Evolutionary conservation across 2,888 invertebrate species (phyloP).

Genomic region (Tuta absoluta): DNA sequence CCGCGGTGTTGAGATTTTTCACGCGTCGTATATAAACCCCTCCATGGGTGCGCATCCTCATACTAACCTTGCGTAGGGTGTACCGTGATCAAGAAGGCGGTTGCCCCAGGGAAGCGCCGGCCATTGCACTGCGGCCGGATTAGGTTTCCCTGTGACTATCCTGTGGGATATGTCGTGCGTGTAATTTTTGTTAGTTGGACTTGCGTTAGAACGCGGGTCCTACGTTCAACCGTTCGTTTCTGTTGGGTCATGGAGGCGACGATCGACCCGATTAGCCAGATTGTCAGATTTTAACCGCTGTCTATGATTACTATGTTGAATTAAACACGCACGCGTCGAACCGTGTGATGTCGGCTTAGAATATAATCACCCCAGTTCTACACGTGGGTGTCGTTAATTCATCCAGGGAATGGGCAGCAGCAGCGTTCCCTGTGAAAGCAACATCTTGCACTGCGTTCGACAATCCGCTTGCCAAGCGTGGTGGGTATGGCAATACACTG

Average conservation of each 20-base stretch:
- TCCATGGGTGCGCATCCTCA: constrained; percentile 35
- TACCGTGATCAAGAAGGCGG: constrained; percentile 86
- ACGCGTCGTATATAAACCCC: constrained; percentile 44
- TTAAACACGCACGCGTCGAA: too few species aligned
- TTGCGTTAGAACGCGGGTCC: constrained; percentile 83
- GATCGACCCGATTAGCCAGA: too few species aligned
- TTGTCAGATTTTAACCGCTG: too few species aligned
- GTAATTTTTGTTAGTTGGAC: constrained; percentile 84
- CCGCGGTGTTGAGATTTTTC: constrained; percentile 58
- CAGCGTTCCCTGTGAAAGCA: too few species aligned
- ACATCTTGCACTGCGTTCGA: too few species aligned
- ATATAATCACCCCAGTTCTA: too few species aligned
- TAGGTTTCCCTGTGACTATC: constrained; percentile 82
- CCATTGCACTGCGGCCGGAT: constrained; percentile 85
- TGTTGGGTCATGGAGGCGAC: not conserved
- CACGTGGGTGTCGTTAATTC: too few species aligned
- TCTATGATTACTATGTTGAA: too few species aligned
- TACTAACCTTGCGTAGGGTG: constrained; percentile 89
- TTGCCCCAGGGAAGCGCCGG: constrained; percentile 83
- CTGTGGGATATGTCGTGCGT: constrained; percentile 81
- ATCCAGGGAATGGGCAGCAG: too few species aligned
- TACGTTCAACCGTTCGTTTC: constrained; percentile 4
- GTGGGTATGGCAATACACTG: too few species aligned
- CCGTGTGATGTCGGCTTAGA: too few species aligned
- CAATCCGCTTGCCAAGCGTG: too few species aligned